phyloP scores from a whole-genome alignment of 2,797 vertebrate species.

The Glyptemys insculpta region DNA sequence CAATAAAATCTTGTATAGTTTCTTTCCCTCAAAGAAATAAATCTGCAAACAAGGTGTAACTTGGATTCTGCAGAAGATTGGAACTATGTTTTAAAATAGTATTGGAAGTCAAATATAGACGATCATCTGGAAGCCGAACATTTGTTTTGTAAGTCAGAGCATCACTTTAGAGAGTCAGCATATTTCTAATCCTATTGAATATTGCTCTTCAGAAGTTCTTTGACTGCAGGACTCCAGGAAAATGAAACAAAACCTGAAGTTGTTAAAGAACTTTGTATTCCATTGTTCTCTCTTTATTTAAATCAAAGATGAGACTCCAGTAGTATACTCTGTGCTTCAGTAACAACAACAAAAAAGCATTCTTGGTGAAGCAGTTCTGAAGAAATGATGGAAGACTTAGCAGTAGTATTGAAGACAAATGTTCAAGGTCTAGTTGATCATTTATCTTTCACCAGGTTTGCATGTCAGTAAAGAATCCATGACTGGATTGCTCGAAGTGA shows the following conservation, averaged over 20 bases:
- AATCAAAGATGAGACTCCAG: neutral
- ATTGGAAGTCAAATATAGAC: neutral
- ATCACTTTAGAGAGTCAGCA: neutral
- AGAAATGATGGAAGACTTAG: neutral
- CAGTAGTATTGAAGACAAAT: neutral
- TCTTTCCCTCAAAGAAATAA: conserved; percentile 1
- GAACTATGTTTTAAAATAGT: neutral
- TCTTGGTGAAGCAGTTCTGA: conserved; percentile 35
- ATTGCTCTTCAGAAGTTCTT: conserved; percentile 25
- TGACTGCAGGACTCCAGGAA: neutral
- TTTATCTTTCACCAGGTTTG: neutral
- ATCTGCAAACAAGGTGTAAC: neutral
- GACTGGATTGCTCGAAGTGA: neutral
- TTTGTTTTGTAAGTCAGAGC: neutral
- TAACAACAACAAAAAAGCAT: neutral
- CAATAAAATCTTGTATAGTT: neutral
- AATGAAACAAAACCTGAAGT: neutral
- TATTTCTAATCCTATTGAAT: neutral
- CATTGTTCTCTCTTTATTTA: neutral
- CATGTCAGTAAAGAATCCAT: conserved; percentile 8
- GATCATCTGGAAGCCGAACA: neutral
- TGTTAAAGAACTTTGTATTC: neutral
- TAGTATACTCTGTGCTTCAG: neutral
- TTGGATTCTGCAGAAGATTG: neutral
- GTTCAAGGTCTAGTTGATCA: neutral